Evolutionary conservation across 1,140 invertebrate genomes (phyloP).

Genomic region (Vanessa atalanta): DNA sequence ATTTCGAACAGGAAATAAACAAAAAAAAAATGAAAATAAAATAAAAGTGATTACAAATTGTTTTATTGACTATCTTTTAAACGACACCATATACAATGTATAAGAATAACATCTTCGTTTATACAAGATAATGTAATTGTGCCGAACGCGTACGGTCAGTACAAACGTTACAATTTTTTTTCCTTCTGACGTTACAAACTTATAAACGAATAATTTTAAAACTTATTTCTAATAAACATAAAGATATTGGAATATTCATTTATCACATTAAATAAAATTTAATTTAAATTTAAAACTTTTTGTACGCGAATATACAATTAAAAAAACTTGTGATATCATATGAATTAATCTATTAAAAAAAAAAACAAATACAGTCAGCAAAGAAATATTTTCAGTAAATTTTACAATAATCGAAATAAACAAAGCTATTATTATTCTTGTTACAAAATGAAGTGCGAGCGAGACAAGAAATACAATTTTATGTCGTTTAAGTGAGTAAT

Average conservation of each 20-base stretch:
- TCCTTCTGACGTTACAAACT: background rate
- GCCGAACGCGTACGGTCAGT: conserved; percentile 15
- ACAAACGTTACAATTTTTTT: background rate
- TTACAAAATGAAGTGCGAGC: background rate
- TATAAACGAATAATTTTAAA: background rate
- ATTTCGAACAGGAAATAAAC: background rate
- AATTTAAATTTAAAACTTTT: background rate
- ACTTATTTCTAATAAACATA: background rate
- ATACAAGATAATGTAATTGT: conserved; percentile 22
- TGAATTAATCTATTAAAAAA: too few relatives aligned
- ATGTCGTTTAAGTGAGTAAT: background rate
- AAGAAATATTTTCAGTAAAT: background rate
- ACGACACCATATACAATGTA: conserved; percentile 40
- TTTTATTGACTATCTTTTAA: conserved; percentile 25
- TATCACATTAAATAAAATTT: conserved; percentile 12
- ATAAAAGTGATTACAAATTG: conserved; percentile 20
- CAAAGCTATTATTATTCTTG: too few relatives aligned
- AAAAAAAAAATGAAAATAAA: conserved; percentile 12
- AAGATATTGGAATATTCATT: conserved; percentile 9
- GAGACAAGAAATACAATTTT: background rate
- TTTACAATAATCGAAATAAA: too few relatives aligned
- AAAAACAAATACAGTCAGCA: background rate
- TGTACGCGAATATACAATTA: conserved; percentile 8
- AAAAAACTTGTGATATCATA: too few relatives aligned
- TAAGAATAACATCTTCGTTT: conserved; percentile 35